Evolutionary conservation across 2,888 invertebrate species (phyloP).

Genomic region (Drosophila anceps): DNA sequence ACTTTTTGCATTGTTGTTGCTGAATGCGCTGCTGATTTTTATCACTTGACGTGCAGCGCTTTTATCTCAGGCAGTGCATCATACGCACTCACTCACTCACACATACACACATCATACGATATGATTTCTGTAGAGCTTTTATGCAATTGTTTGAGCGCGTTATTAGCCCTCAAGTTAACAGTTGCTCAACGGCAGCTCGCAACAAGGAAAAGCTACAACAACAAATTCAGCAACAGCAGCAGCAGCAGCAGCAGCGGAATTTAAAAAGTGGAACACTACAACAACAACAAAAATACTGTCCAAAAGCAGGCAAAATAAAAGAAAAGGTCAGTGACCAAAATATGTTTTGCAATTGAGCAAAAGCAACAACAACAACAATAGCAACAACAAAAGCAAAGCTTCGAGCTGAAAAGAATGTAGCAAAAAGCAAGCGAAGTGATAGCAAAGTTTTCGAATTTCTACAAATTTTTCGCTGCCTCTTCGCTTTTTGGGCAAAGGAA

Average conservation of each 20-base stretch:
- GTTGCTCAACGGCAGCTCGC: slow-evolving; percentile 41
- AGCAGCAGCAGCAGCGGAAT: slow-evolving; percentile 53
- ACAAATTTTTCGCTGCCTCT: slow-evolving; percentile 36
- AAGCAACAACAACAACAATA: slow-evolving; percentile 44
- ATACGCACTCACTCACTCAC: slow-evolving; percentile 3
- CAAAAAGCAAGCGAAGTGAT: slow-evolving; percentile 55
- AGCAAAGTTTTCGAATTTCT: slow-evolving; percentile 52
- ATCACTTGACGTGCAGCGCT: slow-evolving; percentile 61
- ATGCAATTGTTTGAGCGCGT: slow-evolving; percentile 31
- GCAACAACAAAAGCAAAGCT: slow-evolving; percentile 32
- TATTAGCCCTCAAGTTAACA: slow-evolving; percentile 32
- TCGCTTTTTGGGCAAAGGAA: slow-evolving; percentile 41
- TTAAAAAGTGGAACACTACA: slow-evolving; percentile 72
- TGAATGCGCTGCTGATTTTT: slow-evolving; percentile 67
- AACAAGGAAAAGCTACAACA: slow-evolving; percentile 43
- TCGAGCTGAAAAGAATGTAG: slow-evolving; percentile 66
- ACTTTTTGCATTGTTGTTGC: slow-evolving; percentile 38
- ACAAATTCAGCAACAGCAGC: slow-evolving; percentile 39
- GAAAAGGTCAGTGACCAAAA: slow-evolving; percentile 85
- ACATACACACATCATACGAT: background rate
- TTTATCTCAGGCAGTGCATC: slow-evolving; percentile 46
- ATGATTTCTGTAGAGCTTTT: slow-evolving; percentile 18
- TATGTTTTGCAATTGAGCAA: slow-evolving; percentile 81
- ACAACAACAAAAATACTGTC: slow-evolving; percentile 57
- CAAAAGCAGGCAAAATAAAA: slow-evolving; percentile 68